Conservation (phyloP, 2,888 invertebrate genomes). For the Anoncus sp. region DNA sequence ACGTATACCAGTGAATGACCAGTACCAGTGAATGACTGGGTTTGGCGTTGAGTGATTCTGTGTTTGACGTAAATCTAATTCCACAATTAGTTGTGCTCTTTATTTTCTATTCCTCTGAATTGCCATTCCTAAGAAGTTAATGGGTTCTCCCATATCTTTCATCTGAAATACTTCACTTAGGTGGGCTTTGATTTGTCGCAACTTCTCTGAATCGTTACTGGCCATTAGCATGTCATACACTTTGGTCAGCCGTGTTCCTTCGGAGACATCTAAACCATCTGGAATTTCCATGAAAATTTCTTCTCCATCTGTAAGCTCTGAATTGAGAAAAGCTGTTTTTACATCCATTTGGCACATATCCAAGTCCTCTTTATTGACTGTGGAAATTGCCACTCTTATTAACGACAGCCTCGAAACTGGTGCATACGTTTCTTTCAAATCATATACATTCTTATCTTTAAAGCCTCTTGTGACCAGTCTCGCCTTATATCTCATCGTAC, state of each 20-base stretch:
- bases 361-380: conserved; percentile 50
- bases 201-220: conserved; percentile 58
- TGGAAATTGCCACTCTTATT: conserved; percentile 54
- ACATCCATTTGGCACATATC: conserved; percentile 51
- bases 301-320: conserved; percentile 21
- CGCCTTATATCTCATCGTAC: conserved; percentile 42
- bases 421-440: conserved; percentile 61
- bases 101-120: not conserved
- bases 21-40: too few species aligned
- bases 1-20: too few species aligned
- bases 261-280: conserved; percentile 32
- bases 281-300: conserved; percentile 57
- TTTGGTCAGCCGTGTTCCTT: conserved; percentile 1
- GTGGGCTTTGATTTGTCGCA: not conserved
- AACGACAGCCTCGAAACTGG: conserved; percentile 61
- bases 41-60: too few species aligned
- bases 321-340: conserved; percentile 52
- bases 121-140: conserved; percentile 30
- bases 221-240: conserved; percentile 22
- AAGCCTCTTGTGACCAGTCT: conserved; percentile 57
- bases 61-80: too few species aligned
- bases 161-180: not conserved
- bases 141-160: not conserved
- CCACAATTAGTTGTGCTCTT: too few species aligned
- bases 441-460: conserved; percentile 55